Base-by-base conservation (phyloP, 2,113 vertebrate genomes). In the Bubo blakistoni region DNA sequence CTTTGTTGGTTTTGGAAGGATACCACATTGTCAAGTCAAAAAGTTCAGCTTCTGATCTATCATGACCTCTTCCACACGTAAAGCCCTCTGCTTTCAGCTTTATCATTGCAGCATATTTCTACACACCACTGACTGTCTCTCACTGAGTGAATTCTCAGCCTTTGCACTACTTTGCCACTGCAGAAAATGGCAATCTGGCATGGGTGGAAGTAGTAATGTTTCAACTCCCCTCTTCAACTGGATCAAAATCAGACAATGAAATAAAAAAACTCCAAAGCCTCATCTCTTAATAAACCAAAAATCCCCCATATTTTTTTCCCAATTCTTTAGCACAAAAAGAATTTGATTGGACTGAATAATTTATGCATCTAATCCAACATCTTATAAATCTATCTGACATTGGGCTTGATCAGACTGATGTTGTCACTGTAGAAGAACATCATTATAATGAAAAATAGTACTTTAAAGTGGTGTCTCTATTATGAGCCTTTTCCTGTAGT, bases 1-100 rank as follows among this genome's bases (percentile, higher is more conserved):
- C 36, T 95, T 76, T 90, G 66, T 69, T 92, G 61, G 52, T 88
- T 95, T 95, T 94, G 62, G 66, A 95, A 95, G 40, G 49, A 57
- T 73, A 93, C 13, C 49, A 88, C 71, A 27, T 30, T 46, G 40
- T 40, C 58, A 88, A 92, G 66, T 74, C 88, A 82, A 77, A 44
- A 88, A 88, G 79, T 86, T 90, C 71, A 82, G 13, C 71, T 88
- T 80, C 79, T 86, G 54, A 94, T 83, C 66, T 58, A 22, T 58
- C 54, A 7, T 49, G 67, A 86, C 40, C 42, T 80, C 49, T 76
- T 88, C 61, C 79, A 76, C 81, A 61, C 36, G 24, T n/a, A 76
- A 79, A 94, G 20, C 29, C 32, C 62, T 79, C 44, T 85, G 42
- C 70, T 90, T 90, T 85, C 74, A 86, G 21, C 54, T 93, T 85